These are phyloP conservation scores for Eupsilia transversa DNA, from an alignment of 2,888 invertebrate genomes.

Conservation along the genomic window DNA sequence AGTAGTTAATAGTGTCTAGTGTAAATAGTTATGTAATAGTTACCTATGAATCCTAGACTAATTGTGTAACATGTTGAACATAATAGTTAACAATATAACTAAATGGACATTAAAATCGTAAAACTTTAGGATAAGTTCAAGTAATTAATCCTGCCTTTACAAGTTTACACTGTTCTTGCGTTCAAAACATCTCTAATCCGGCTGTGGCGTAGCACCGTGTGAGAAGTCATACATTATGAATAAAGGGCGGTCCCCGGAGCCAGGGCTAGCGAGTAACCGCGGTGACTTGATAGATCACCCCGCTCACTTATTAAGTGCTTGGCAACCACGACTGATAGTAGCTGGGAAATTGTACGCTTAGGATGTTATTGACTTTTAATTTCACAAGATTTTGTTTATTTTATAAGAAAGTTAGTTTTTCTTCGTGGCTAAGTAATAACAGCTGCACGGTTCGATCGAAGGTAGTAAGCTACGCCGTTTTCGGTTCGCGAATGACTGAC, in stretches of 20 bases:
- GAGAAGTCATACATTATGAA: constrained; percentile 82
- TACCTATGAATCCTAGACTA: too few relatives aligned
- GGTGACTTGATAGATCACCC: constrained; percentile 79
- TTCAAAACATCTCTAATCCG: constrained; percentile 64
- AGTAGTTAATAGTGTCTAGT: too few relatives aligned
- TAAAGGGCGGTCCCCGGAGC: constrained; percentile 69
- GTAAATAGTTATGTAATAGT: too few relatives aligned
- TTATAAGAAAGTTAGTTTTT: neutral
- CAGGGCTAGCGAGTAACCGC: constrained; percentile 56
- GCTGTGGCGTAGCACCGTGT: constrained; percentile 61
- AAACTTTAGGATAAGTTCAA: constrained; percentile 25
- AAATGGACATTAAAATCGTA: neutral
- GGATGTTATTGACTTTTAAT: neutral
- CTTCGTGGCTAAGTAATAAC: neutral
- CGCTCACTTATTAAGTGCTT: constrained; percentile 51
- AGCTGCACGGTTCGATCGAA: neutral
- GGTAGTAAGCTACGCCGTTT: too few relatives aligned
- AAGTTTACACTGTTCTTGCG: constrained; percentile 36
- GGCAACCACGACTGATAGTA: constrained; percentile 41
- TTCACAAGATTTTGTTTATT: neutral
- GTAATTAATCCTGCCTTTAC: constrained; percentile 28
- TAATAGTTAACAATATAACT: too few relatives aligned
- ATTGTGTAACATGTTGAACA: too few relatives aligned
- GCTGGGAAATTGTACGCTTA: neutral
- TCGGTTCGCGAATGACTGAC: too few relatives aligned